Evolutionary conservation across 1,140 invertebrate species (phyloP).

Genomic region (Aphaenogaster rudis): DNA sequence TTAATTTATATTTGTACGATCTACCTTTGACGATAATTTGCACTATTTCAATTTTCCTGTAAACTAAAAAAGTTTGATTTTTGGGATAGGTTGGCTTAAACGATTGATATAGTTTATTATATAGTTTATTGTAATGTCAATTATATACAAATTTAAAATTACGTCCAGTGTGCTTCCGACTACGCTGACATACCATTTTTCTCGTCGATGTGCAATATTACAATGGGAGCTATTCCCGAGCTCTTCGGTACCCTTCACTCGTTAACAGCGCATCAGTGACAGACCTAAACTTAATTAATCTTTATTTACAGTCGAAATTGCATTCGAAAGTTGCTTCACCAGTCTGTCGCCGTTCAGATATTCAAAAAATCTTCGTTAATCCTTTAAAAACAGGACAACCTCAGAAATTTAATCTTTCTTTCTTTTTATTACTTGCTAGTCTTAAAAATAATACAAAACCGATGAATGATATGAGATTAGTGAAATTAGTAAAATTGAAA

Average conservation of each 20-base stretch:
- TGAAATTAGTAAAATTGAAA: constrained; percentile 21
- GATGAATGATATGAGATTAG: constrained; percentile 1
- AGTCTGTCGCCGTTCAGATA: constrained; percentile 1
- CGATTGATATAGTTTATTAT: constrained; percentile 69
- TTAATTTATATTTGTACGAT: constrained; percentile 1
- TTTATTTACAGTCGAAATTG: constrained; percentile 74
- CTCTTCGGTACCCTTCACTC: constrained; percentile 29
- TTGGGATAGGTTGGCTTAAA: neutral
- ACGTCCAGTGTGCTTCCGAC: constrained; percentile 74
- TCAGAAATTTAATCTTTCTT: constrained; percentile 37
- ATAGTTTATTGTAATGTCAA: constrained; percentile 84
- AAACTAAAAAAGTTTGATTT: neutral
- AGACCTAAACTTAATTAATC: constrained; percentile 70
- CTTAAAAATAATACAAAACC: constrained; percentile 7
- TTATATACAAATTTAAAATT: constrained; percentile 86
- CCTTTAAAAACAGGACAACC: constrained; percentile 52
- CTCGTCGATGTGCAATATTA: constrained; percentile 68
- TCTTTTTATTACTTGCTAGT: constrained; percentile 3
- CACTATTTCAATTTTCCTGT: neutral
- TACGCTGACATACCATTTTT: constrained; percentile 65
- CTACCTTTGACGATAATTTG: neutral
- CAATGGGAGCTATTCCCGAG: constrained; percentile 46
- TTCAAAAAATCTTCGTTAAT: constrained; percentile 26
- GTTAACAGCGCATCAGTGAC: constrained; percentile 63
- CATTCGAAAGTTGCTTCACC: constrained; percentile 16